phyloP scores from a whole-genome alignment of 2,113 vertebrate genomes.

The Sapajus apella region DNA sequence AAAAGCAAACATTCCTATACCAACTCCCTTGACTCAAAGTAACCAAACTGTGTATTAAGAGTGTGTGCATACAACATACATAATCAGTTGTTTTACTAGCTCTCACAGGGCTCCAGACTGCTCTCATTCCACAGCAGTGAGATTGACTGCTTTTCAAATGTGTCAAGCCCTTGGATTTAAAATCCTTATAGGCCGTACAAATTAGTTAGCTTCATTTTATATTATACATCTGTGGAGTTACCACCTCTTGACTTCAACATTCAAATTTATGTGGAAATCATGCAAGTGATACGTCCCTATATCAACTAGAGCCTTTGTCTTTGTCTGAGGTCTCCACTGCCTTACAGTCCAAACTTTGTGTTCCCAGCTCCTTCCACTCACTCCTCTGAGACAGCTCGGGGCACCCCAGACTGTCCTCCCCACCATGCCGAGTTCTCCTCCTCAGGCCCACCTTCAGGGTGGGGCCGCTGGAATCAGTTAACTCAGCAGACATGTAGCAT shows the following conservation, averaged over 20 bases:
- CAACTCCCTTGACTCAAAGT: neutral
- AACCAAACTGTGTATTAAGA: neutral
- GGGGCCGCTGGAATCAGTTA: neutral
- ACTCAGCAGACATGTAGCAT: neutral
- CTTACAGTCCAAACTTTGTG: fast-evolving
- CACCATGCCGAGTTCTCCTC: neutral
- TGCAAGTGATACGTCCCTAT: neutral
- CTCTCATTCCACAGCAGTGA: neutral
- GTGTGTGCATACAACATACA: neutral
- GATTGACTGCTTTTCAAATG: neutral
- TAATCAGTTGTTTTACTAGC: neutral
- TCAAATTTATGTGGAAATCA: conserved; percentile 16
- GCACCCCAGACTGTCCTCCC: neutral
- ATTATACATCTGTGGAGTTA: neutral
- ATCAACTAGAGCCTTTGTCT: neutral
- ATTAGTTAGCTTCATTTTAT: conserved; percentile 12
- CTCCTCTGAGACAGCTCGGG: neutral
- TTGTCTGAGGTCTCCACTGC: too few species aligned
- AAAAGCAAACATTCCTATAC: neutral
- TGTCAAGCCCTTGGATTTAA: conserved; percentile 15
- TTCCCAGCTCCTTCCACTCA: neutral
- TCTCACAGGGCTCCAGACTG: neutral
- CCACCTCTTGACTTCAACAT: conserved; percentile 6
- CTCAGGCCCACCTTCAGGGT: neutral
- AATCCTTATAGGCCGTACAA: neutral